phyloP scores from a whole-genome alignment of 64 coral and sea anemone species.

The Orbicella faveolata region DNA sequence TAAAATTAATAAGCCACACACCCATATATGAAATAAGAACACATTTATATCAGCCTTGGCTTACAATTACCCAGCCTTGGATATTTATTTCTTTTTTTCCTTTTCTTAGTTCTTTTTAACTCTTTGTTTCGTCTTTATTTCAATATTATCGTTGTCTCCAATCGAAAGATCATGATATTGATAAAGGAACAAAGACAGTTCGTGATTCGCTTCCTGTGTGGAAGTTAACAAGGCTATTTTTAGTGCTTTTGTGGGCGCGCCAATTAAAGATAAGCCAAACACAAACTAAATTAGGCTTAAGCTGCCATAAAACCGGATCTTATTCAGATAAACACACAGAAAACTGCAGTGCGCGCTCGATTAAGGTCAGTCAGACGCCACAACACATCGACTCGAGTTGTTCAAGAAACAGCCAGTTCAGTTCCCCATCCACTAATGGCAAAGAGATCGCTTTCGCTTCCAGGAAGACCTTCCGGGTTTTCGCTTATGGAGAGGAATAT shows the following conservation, averaged over 20 bases:
- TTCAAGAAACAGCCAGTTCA: background rate
- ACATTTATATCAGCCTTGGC: too few species aligned
- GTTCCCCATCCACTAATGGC: background rate
- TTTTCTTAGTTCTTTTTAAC: too few species aligned
- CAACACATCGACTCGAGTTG: background rate
- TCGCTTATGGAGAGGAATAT: conserved; percentile 16
- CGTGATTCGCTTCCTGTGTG: background rate
- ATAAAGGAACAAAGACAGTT: background rate
- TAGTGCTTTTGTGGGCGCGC: background rate
- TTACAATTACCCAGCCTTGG: too few species aligned
- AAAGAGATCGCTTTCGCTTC: conserved; percentile 30
- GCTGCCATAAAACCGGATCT: background rate
- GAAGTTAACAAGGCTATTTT: conserved; percentile 14
- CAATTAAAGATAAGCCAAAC: conserved; percentile 11
- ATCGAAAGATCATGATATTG: background rate
- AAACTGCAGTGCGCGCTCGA: background rate
- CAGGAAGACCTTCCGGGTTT: conserved; percentile 10
- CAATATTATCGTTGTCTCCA: background rate
- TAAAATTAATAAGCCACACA: too few species aligned
- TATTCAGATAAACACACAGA: background rate
- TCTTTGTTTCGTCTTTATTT: background rate
- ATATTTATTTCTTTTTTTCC: too few species aligned
- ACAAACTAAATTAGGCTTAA: background rate
- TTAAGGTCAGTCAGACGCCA: background rate
- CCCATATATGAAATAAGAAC: too few species aligned